These are phyloP conservation scores for Prietella phreatophila DNA, from an alignment of 2,113 vertebrate genomes.

Conservation along the genomic window DNA sequence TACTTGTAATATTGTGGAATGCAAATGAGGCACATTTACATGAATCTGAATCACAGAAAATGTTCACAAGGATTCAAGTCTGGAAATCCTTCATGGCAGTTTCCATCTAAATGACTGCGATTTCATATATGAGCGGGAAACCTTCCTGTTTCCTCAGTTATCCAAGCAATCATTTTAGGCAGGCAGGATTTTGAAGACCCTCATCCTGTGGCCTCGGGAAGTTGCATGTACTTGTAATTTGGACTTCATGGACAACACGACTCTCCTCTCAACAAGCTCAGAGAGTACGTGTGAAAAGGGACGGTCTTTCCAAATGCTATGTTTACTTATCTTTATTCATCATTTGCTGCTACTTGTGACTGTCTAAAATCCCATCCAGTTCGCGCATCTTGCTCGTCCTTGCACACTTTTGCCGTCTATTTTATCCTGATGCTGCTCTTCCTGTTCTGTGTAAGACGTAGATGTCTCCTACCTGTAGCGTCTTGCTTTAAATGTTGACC, in stretches of 20 bases:
- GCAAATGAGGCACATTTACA: background rate
- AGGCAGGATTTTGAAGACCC: background rate
- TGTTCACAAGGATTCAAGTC: background rate
- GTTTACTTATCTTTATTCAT: conserved; percentile 28
- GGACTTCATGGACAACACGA: conserved; percentile 14
- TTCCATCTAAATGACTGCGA: background rate
- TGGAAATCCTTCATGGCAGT: background rate
- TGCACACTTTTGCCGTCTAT: background rate
- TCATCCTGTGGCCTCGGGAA: background rate
- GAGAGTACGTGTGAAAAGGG: conserved; percentile 24
- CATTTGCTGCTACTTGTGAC: conserved; percentile 12
- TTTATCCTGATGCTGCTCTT: background rate
- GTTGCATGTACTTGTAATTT: background rate
- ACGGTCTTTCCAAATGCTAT: conserved; percentile 15
- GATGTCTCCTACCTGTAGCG: background rate
- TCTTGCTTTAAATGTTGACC: background rate
- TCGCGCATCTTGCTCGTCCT: background rate
- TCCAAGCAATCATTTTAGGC: background rate
- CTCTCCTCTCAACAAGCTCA: conserved; percentile 3
- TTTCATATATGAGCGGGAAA: background rate
- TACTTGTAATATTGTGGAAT: too few relatives aligned
- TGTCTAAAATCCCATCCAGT: background rate
- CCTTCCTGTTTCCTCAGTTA: background rate
- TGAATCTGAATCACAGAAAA: background rate
- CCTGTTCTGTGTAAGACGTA: background rate